Percentiles rank a stretch among this genome's conserved stretches.
phyloP scores from a whole-genome alignment of 2,888 invertebrate genomes.

The Drosophila mayaguana region DNA sequence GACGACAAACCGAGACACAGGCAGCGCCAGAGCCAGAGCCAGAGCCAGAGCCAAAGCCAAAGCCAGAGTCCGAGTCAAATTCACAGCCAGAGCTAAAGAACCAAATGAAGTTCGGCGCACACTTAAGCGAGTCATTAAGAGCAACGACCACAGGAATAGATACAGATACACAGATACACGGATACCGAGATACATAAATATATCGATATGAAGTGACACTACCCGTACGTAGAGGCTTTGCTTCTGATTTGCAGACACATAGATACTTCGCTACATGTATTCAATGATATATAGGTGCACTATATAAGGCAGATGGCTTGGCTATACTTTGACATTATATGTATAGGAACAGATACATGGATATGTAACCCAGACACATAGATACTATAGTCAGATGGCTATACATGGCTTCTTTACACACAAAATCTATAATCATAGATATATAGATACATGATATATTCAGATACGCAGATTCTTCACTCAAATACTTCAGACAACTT shows the following conservation, averaged over 20 bases:
- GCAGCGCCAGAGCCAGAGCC: not conserved
- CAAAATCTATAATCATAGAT: not conserved
- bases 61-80: slow-evolving; percentile 7
- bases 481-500: not conserved
- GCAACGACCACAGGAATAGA: slow-evolving; percentile 59
- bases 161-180: slow-evolving; percentile 21
- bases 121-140: slow-evolving; percentile 53
- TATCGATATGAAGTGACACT: slow-evolving; percentile 3
- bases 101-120: slow-evolving; percentile 47
- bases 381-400: not conserved
- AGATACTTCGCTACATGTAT: slow-evolving; percentile 1
- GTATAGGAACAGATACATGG: not conserved
- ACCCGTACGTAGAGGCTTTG: slow-evolving; percentile 17
- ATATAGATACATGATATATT: not conserved
- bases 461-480: not conserved
- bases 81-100: not conserved
- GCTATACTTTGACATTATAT: not conserved
- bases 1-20: slow-evolving; percentile 41
- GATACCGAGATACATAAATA: slow-evolving; percentile 14
- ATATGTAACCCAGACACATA: not conserved
- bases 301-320: not conserved
- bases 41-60: not conserved
- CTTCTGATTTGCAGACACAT: slow-evolving; percentile 19
- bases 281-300: not conserved
- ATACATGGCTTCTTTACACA: not conserved